phyloP scores from a whole-genome alignment of 2,113 vertebrate species.

The Malurus melanocephalus region DNA sequence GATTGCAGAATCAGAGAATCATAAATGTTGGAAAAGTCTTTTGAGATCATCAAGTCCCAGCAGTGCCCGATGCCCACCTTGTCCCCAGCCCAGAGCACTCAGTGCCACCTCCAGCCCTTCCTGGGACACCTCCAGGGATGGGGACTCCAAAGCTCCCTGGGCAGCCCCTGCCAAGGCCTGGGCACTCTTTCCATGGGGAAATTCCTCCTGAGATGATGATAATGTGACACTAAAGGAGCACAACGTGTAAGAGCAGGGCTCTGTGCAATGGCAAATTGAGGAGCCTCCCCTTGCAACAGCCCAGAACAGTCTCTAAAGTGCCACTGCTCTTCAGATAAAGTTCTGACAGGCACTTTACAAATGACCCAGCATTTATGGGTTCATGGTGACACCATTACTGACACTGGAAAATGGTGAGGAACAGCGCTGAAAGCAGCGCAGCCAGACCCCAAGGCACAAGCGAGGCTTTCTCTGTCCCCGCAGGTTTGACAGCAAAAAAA shows the following conservation, averaged over 20 bases:
- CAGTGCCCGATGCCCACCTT: not conserved
- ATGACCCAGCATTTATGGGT: not conserved
- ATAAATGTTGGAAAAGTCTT: not conserved
- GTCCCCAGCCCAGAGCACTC: not conserved
- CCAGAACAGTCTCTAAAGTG: not conserved
- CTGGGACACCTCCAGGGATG: not conserved
- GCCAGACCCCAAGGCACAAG: not conserved
- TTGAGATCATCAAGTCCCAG: rapidly evolving
- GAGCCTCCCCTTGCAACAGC: not conserved
- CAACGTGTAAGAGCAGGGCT: not conserved
- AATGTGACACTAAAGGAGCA: not conserved
- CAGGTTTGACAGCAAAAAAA: not conserved
- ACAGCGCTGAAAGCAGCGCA: not conserved
- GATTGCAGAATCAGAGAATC: not conserved
- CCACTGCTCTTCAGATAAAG: not conserved
- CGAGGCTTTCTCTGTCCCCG: not conserved
- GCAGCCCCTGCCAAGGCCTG: rapidly evolving
- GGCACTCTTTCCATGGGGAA: not conserved
- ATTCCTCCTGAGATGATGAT: not conserved
- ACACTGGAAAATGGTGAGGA: not conserved
- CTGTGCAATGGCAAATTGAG: not conserved
- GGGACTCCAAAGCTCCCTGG: not conserved
- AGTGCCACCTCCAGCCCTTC: not conserved
- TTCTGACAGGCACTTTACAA: conserved; percentile 12
- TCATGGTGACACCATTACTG: not conserved